These are phyloP conservation scores for Thinocorus orbignyianus DNA, from an alignment of 2,113 vertebrate species.

Conservation along the genomic window DNA sequence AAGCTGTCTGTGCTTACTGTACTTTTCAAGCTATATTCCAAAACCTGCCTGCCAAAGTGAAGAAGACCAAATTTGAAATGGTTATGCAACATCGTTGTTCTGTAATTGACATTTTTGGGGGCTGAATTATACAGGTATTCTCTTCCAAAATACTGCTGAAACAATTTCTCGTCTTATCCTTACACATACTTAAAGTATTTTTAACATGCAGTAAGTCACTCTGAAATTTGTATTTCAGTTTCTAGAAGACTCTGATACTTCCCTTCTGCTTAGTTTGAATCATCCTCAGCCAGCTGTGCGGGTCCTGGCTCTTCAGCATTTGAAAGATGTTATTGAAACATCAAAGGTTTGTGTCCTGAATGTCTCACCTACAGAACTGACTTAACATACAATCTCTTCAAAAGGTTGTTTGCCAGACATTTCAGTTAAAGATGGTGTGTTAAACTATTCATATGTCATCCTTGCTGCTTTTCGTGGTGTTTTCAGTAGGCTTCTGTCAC, in stretches of 20 bases:
- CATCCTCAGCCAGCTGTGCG: slow-evolving; percentile 88
- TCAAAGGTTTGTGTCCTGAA: slow-evolving; percentile 78
- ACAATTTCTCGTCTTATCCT: neutral
- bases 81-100: neutral
- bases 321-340: slow-evolving; percentile 77
- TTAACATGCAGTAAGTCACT: neutral
- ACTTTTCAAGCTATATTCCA: neutral
- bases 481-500: neutral
- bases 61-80: neutral
- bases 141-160: neutral
- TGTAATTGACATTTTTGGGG: neutral
- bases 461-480: neutral
- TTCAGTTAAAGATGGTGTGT: neutral
- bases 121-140: neutral
- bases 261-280: slow-evolving; percentile 91
- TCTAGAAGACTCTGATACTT: slow-evolving; percentile 86
- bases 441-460: neutral
- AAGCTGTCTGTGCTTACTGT: neutral
- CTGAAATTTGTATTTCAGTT: slow-evolving; percentile 76
- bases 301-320: slow-evolving; percentile 84
- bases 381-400: neutral
- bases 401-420: neutral
- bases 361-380: neutral
- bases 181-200: neutral
- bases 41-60: neutral